Conservation (phyloP, 2,797 vertebrate species). For the Saxicola maurus region DNA sequence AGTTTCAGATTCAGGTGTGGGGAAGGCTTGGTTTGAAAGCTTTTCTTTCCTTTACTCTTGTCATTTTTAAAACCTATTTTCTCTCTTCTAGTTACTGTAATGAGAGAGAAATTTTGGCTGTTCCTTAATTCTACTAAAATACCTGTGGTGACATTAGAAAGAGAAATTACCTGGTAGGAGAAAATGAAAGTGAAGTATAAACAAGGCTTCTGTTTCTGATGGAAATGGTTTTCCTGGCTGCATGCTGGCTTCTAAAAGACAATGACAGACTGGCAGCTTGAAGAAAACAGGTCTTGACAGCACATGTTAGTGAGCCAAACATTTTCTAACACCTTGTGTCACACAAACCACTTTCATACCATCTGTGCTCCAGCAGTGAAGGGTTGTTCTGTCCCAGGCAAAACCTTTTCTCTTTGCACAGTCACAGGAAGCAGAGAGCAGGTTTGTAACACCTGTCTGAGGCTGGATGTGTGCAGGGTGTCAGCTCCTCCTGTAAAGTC, state of each 20-base stretch:
- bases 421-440: neutral
- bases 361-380: neutral
- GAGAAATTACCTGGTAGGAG: neutral
- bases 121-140: neutral
- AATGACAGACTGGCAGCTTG: neutral
- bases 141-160: neutral
- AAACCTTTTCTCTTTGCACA: neutral
- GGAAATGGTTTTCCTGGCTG: neutral
- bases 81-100: neutral
- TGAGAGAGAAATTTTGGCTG: neutral
- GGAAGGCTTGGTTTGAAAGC: neutral
- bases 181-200: neutral
- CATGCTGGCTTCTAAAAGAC: neutral
- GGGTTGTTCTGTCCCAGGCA: neutral
- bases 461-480: neutral
- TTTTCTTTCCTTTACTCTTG: neutral
- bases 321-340: neutral
- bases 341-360: neutral
- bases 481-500: neutral
- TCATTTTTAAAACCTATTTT: neutral
- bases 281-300: conserved; percentile 21
- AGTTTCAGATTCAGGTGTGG: neutral
- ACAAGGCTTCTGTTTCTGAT: neutral
- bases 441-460: neutral
- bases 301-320: neutral